A percentile compares a stretch with the other conserved stretches of the same genome.
Conservation (phyloP, 2,888 invertebrate species). For the Aphidoletes aphidimyza region DNA sequence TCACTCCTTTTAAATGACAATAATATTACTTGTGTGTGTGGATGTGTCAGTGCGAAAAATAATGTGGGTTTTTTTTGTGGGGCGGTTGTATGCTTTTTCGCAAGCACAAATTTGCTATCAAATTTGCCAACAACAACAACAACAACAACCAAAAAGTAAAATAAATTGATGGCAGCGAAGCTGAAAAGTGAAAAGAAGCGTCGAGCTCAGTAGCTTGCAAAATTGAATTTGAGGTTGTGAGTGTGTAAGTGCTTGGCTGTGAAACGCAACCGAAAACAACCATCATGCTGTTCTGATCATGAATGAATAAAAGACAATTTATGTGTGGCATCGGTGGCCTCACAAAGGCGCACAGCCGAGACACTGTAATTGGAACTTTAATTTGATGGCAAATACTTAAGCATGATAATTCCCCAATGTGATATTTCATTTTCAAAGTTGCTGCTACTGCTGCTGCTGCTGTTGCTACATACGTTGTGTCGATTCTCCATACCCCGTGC, state of each 20-base stretch:
- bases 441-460: no score
- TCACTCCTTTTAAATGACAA: no score
- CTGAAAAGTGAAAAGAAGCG: conserved; percentile 9
- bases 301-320: conserved; percentile 23
- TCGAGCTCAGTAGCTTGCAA: neutral
- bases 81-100: neutral
- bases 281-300: no score
- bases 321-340: neutral
- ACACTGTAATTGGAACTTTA: conserved; percentile 46
- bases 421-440: conserved; percentile 49
- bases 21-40: no score
- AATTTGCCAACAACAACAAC: no score
- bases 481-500: neutral
- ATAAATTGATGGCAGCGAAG: conserved; percentile 44
- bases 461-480: neutral
- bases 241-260: neutral
- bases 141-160: no score
- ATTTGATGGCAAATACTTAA: conserved; percentile 49
- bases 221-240: conserved; percentile 3
- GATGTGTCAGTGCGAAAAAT: no score
- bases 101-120: conserved; percentile 22
- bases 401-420: conserved; percentile 51
- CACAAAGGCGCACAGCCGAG: conserved; percentile 23
- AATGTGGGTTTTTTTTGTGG: no score
- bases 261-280: neutral